phyloP scores from a whole-genome alignment of 1,140 invertebrate genomes.

The Drosophila lacteicornis region DNA sequence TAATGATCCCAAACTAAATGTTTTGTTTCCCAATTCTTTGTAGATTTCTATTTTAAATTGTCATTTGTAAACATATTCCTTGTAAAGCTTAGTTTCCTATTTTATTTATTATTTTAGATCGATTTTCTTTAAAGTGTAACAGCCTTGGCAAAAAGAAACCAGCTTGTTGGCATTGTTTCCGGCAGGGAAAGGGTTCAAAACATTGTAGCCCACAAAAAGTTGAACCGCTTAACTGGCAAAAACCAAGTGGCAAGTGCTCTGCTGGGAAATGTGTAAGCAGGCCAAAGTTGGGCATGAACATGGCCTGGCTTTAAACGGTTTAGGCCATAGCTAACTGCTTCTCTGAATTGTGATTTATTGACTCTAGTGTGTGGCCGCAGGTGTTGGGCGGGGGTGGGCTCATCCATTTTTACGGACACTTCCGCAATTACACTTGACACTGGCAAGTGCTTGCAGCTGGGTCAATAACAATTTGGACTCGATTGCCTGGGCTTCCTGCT shows the following conservation, averaged over 20 bases:
- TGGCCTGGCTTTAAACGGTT: background rate
- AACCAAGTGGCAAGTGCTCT: conserved; percentile 17
- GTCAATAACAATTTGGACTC: conserved; percentile 63
- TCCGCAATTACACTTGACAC: conserved; percentile 67
- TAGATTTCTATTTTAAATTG: too few relatives aligned
- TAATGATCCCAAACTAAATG: background rate
- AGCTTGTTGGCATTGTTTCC: conserved; percentile 12
- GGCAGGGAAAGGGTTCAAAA: conserved; percentile 15
- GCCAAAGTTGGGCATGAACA: conserved; percentile 26
- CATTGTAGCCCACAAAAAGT: conserved; percentile 48
- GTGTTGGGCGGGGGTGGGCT: conserved; percentile 23
- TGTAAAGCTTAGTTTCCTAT: too few relatives aligned
- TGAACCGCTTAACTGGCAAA: conserved; percentile 29
- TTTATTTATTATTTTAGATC: background rate
- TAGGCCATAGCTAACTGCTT: conserved; percentile 19
- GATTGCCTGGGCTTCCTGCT: conserved; percentile 58
- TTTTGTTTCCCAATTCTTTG: background rate
- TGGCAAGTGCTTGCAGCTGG: conserved; percentile 43
- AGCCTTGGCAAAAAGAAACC: conserved; percentile 4
- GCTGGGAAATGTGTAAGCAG: conserved; percentile 38
- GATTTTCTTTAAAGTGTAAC: conserved; percentile 2
- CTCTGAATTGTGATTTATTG: conserved; percentile 67
- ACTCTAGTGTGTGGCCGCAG: conserved; percentile 51
- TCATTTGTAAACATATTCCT: too few relatives aligned
- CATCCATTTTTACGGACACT: conserved; percentile 39